Evolutionary conservation across 1,140 invertebrate species (phyloP), one percentile per base, ranked within the genome.

Genomic region (Gryon sp.): DNA sequence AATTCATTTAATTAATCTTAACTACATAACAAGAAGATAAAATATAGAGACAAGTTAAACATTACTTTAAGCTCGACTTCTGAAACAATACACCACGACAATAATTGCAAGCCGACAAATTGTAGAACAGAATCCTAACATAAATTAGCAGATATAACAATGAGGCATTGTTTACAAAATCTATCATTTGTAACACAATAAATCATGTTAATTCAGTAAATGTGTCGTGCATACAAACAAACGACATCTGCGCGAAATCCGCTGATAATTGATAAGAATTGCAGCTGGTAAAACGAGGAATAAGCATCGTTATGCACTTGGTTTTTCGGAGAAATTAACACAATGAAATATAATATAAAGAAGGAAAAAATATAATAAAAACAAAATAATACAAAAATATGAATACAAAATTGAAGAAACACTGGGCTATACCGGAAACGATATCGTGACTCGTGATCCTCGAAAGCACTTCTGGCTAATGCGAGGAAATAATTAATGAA

Each of bases 401-500:
- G n/a, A n/a, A n/a, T n/a, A n/a, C n/a, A n/a, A n/a, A n/a, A n/a
- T n/a, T n/a, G 20, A 36, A 36, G 22, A 55, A 16, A 30, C 8
- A 12, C 46, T 38, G 22, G 48, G 46, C 40, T 60, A 62, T 41
- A 68, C 72, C 72, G 72, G 72, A 75, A 75, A 60, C 55, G 62
- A 18, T 76, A 66, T 76, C 72, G 72, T 76, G 72, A 76, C 72
- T 76, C 63, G 72, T 50, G 40, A 57, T 63, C 45, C 63, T 68
- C 63, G 34, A 55, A 68, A 30, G 40, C 46, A 66, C 53, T 62
- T 68, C 55, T 76, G 55, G 57, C 52, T 62, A 63, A 57, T 57
- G 72, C 57, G 53, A 68, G 63, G 63, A 76, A 68, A 76, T 76
- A 68, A 76, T 76, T 76, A 68, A 76, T 76, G 72, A 48, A 69